phyloP scores from a whole-genome alignment of 2,888 invertebrate species.

The Xylota segnis region DNA sequence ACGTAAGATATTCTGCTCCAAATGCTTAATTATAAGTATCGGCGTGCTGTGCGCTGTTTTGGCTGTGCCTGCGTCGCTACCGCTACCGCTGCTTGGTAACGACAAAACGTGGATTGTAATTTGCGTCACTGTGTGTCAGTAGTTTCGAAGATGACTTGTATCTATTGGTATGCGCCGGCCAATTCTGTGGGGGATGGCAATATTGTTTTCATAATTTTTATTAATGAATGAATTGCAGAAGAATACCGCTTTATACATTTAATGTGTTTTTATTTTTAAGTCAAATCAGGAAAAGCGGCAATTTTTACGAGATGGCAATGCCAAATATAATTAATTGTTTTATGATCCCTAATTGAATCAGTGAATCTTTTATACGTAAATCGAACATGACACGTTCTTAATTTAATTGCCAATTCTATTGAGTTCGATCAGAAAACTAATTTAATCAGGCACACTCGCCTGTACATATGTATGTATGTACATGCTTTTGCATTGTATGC shows the following conservation, averaged over 20 bases:
- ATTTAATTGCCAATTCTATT: slow-evolving; percentile 76
- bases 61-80: slow-evolving; percentile 22
- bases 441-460: slow-evolving; percentile 63
- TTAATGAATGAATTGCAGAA: slow-evolving; percentile 72
- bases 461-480: too few species aligned
- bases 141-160: slow-evolving; percentile 62
- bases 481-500: slow-evolving; percentile 30
- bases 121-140: slow-evolving; percentile 74
- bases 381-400: slow-evolving; percentile 77
- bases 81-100: slow-evolving; percentile 33
- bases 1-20: slow-evolving; percentile 74
- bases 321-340: slow-evolving; percentile 70
- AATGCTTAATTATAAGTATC: slow-evolving; percentile 75
- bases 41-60: slow-evolving; percentile 35
- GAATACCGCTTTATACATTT: slow-evolving; percentile 36
- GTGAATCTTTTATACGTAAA: slow-evolving; percentile 72
- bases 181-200: slow-evolving; percentile 45
- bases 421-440: slow-evolving; percentile 70
- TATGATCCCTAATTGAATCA: slow-evolving; percentile 74
- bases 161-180: slow-evolving; percentile 59
- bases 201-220: slow-evolving; percentile 76
- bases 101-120: slow-evolving; percentile 62
- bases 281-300: slow-evolving; percentile 49
- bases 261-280: slow-evolving; percentile 49
- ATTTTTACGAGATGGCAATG: slow-evolving; percentile 31